phyloP scores from a whole-genome alignment of 2,113 vertebrate genomes.

The Cephalopholis sonnerati region DNA sequence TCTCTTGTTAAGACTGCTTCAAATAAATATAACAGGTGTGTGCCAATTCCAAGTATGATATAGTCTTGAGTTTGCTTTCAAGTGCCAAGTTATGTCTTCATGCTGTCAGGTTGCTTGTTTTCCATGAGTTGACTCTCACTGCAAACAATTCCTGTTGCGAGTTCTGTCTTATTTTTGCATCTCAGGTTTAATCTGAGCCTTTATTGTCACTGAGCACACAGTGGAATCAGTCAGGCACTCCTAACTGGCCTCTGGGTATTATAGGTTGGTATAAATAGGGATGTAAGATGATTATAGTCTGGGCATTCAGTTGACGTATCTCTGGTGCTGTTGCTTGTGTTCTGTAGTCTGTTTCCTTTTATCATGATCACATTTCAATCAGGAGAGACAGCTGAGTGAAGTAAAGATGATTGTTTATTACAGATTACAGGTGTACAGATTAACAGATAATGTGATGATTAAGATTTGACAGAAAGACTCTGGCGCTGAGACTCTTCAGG shows the following conservation, averaged over 20 bases:
- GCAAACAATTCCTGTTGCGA: neutral
- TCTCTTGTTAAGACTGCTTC: constrained; percentile 15
- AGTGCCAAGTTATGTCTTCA: neutral
- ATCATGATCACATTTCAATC: neutral
- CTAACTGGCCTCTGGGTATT: constrained; percentile 48
- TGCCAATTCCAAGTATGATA: constrained; percentile 39
- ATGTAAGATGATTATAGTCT: constrained; percentile 64
- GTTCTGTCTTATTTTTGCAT: constrained; percentile 1
- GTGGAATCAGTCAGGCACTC: constrained; percentile 1
- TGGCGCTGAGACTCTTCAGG: too few species aligned
- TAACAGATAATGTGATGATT: too few species aligned
- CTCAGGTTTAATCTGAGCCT: neutral
- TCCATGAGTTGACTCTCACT: neutral
- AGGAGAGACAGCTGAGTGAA: neutral
- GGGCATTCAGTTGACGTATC: constrained; percentile 8
- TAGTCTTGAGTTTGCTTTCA: neutral
- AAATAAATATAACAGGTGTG: constrained; percentile 21
- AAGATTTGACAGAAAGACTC: too few species aligned
- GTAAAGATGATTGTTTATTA: too few species aligned
- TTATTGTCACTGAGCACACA: neutral
- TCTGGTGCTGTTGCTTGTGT: neutral
- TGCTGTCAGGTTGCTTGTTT: neutral
- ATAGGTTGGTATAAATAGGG: constrained; percentile 64
- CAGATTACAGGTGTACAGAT: too few species aligned
- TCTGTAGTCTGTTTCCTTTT: neutral